A percentile compares a stretch with the other conserved stretches of the same genome.
phyloP scores from a whole-genome alignment of 1,140 invertebrate genomes.

The Muscidifurax raptorellus region DNA sequence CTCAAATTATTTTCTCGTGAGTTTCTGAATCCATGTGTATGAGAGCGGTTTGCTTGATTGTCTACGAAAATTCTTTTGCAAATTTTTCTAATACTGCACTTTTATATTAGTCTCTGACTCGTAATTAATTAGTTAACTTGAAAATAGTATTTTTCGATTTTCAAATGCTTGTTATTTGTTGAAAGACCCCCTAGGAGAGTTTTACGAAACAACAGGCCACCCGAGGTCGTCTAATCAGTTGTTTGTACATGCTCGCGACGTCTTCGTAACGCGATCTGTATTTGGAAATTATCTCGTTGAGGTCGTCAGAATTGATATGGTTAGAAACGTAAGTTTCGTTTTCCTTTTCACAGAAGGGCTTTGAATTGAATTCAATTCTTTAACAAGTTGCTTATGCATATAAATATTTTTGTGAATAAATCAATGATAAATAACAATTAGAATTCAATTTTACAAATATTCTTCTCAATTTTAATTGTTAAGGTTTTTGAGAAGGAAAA shows the following conservation, averaged over 20 bases:
- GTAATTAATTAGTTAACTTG: no score
- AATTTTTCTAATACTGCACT: no score
- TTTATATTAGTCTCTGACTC: no score
- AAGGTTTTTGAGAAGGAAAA: neutral
- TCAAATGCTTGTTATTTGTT: neutral
- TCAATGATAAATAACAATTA: no score
- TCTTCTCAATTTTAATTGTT: no score
- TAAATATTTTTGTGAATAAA: no score
- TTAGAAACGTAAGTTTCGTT: conserved; percentile 4
- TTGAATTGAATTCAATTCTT: neutral
- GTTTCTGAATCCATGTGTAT: neutral
- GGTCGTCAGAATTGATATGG: no score
- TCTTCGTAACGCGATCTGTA: conserved; percentile 7
- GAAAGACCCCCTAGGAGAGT: conserved; percentile 10
- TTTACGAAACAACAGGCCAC: conserved; percentile 15
- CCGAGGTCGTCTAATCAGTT: conserved; percentile 31
- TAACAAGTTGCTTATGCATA: no score
- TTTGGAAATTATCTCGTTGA: neutral
- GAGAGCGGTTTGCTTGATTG: no score
- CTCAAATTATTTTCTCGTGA: neutral
- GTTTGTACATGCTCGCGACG: neutral
- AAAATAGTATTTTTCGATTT: neutral
- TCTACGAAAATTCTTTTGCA: no score
- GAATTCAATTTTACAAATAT: no score
- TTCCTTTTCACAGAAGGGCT: conserved; percentile 10